Percentiles rank a stretch among this genome's conserved stretches.
These are phyloP conservation scores for Coptodon bakossiorum DNA, from an alignment of 2,113 vertebrate species.

Conservation along the genomic window DNA sequence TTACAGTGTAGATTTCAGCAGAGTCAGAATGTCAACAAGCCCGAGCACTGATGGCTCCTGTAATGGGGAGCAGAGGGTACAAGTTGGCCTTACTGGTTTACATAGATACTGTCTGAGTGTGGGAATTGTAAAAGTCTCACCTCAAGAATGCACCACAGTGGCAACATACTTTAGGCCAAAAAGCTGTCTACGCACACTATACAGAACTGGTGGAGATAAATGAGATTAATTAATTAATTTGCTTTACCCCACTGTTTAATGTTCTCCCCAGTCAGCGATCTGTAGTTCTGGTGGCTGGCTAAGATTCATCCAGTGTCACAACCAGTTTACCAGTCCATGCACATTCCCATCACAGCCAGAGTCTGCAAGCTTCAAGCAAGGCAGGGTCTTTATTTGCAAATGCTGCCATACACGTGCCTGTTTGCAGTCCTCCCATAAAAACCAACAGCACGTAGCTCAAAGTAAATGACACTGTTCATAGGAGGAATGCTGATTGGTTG, in stretches of 20 bases:
- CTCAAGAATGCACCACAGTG: background rate
- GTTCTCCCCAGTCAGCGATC: background rate
- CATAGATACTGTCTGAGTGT: background rate
- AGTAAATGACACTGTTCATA: background rate
- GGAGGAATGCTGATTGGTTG: background rate
- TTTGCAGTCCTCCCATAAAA: background rate
- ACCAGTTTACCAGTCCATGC: constrained; percentile 34
- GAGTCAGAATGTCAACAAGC: constrained; percentile 17
- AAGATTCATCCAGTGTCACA: constrained; percentile 30
- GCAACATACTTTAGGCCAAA: background rate
- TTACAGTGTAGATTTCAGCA: background rate
- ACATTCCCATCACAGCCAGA: constrained; percentile 15
- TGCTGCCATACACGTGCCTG: background rate
- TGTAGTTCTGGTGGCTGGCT: background rate
- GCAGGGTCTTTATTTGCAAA: background rate
- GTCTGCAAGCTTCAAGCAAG: background rate
- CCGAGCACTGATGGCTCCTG: background rate
- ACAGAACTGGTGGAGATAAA: background rate
- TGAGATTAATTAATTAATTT: background rate
- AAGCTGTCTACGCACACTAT: background rate
- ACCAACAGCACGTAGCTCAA: background rate
- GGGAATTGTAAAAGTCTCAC: background rate
- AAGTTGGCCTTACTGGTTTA: background rate
- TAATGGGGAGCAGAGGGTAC: background rate
- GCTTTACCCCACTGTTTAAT: background rate